Base-by-base conservation (phyloP, 2,113 vertebrate genomes). In the Seriola aureovittata region DNA sequence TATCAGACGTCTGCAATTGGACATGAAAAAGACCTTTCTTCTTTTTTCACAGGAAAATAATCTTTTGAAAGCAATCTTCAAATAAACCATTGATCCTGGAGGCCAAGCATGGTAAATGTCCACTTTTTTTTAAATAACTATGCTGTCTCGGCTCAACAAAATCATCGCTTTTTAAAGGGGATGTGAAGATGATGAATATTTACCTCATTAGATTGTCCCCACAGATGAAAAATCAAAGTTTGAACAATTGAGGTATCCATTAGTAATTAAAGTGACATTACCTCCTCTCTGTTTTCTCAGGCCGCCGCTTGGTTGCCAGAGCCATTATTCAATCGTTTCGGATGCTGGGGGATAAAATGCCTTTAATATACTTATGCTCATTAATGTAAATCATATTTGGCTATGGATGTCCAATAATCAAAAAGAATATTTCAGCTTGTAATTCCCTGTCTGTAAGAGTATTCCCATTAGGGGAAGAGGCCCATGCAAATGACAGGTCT, bases 311-410 rank as follows among this genome's bases (percentile, higher is more conserved):
- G 81, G 71, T 87, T 93, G 93, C 93, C 94, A 93, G 85, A 89
- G 78, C 90, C 94, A 95, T 96, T 93, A 94, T 94, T 95, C 93
- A 92, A 95, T 94, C 89, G 91, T 93, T 95, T 93, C 85, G 67
- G 92, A 95, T 95, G 92, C 93, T 38, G 83, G 85, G 88, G 83
- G 93, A 94, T 95, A 96, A 95, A 96, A 95, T 92, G 93, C 90
- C 91, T 95, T 95, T 96, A 95, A 96, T 96, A 95, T 93, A 95
- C 95, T 96, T 96, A 95, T n/a, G 90, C 94, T 94, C 95, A 95
- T 96, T 96, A 95, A 96, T 96, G 95, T 95, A 96, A 96, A 96
- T 96, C 94, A 95, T 95, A 95, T 96, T 96, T 95, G 88, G 91
- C 92, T 95, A 95, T 95, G 94, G 95, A 96, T 96, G 94, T 96